Conservation (phyloP, 1,140 invertebrate genomes). For the Callitettix versicolor region DNA sequence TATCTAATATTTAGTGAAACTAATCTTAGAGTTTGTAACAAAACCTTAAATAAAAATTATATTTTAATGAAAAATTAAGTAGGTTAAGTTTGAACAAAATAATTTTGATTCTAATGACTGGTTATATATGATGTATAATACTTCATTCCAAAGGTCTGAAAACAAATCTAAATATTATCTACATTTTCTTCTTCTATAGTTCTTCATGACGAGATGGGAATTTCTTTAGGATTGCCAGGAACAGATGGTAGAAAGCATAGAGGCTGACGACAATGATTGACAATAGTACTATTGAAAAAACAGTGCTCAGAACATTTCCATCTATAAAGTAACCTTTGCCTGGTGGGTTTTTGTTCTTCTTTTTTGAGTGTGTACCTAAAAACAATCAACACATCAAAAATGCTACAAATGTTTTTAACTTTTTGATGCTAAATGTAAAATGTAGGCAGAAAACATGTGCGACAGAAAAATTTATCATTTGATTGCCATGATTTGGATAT, state of each 20-base stretch:
- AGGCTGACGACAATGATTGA: conserved; percentile 68
- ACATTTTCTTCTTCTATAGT: conserved; percentile 51
- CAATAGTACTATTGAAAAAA: conserved; percentile 60
- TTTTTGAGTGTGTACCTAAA: conserved; percentile 24
- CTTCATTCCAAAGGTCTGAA: too few species aligned
- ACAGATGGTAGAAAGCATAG: conserved; percentile 75
- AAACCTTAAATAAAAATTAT: too few species aligned
- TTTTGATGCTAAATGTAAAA: too few species aligned
- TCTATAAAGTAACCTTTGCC: conserved; percentile 53
- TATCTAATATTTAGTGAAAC: too few species aligned
- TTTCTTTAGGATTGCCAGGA: conserved; percentile 66
- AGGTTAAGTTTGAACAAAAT: too few species aligned
- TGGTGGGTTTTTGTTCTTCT: conserved; percentile 31
- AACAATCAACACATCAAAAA: background rate
- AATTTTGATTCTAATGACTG: too few species aligned
- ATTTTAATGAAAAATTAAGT: too few species aligned
- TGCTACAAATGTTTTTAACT: background rate
- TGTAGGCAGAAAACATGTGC: too few species aligned
- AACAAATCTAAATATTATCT: background rate
- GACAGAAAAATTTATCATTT: too few species aligned
- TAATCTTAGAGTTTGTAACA: too few species aligned
- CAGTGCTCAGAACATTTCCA: conserved; percentile 65
- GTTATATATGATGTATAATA: too few species aligned
- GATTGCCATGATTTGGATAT: too few species aligned
- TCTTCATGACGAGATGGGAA: conserved; percentile 63